phyloP scores from a whole-genome alignment of 2,888 invertebrate species.

The Leptopilina myrica region DNA sequence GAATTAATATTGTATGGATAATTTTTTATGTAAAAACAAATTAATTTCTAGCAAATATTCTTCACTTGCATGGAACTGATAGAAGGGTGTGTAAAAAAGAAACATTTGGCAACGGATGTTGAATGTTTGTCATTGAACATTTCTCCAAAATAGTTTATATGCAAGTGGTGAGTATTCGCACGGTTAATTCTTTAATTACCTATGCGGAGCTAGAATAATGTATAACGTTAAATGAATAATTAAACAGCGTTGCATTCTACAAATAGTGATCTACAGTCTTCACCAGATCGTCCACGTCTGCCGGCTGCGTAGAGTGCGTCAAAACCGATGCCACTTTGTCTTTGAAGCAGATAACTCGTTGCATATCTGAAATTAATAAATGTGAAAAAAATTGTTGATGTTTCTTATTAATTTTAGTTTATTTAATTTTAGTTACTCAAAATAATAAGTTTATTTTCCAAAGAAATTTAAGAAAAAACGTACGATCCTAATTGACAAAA shows the following conservation, averaged over 20 bases:
- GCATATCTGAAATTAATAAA: slow-evolving; percentile 82
- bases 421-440: no score
- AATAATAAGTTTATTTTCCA: no score
- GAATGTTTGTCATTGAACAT: no score
- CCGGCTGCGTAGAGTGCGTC: slow-evolving; percentile 91
- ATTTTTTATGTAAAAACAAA: no score
- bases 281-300: slow-evolving; percentile 89
- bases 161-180: neutral
- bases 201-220: neutral
- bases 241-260: slow-evolving; percentile 93
- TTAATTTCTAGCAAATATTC: no score
- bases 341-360: slow-evolving; percentile 89
- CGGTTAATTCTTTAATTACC: neutral
- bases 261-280: slow-evolving; percentile 91
- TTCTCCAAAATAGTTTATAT: no score
- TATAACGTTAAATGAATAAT: slow-evolving; percentile 56
- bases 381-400: neutral
- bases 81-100: no score
- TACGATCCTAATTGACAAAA: slow-evolving; percentile 96
- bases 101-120: no score
- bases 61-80: no score
- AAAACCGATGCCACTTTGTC: slow-evolving; percentile 84
- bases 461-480: no score
- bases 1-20: no score
- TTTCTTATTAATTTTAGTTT: no score